These are phyloP conservation scores for Lasius platythorax DNA, from an alignment of 2,888 invertebrate species.

Conservation along the genomic window DNA sequence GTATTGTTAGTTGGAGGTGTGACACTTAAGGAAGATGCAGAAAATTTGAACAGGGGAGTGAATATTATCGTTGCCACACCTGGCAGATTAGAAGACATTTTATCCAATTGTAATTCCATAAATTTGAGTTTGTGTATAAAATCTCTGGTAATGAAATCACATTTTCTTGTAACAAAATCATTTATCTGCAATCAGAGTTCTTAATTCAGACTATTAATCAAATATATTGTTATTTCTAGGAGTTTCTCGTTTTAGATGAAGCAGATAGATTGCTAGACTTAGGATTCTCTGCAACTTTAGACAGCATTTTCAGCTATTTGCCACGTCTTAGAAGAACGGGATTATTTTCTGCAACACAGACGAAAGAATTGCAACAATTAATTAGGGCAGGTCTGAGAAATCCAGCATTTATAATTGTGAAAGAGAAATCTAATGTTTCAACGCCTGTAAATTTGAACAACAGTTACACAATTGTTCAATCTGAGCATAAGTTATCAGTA, in stretches of 20 bases:
- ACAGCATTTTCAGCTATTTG: conserved; percentile 95
- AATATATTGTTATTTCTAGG: conserved; percentile 86
- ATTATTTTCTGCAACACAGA: conserved; percentile 99
- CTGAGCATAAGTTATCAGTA: conserved; percentile 93
- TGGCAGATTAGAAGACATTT: conserved; percentile 95
- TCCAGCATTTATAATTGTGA: conserved; percentile 95
- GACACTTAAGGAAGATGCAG: conserved; percentile 92
- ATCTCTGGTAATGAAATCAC: conserved; percentile 89
- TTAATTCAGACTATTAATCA: neutral
- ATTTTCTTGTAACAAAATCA: conserved; percentile 4
- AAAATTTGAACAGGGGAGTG: conserved; percentile 90
- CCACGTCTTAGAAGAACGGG: conserved; percentile 98
- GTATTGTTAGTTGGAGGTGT: conserved; percentile 94
- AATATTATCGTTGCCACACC: conserved; percentile 98
- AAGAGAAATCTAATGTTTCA: conserved; percentile 93
- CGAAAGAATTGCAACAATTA: conserved; percentile 96
- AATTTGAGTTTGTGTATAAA: conserved; percentile 92
- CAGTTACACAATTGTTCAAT: conserved; percentile 92
- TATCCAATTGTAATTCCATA: conserved; percentile 90
- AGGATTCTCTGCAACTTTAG: conserved; percentile 95
- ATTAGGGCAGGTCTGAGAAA: conserved; percentile 97
- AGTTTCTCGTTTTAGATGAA: conserved; percentile 97
- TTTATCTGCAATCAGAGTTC: neutral
- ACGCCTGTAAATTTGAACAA: conserved; percentile 92
- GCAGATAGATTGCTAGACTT: conserved; percentile 97